Evolutionary conservation across 1,140 invertebrate species (phyloP).

Genomic region (Araneus ventricosus): DNA sequence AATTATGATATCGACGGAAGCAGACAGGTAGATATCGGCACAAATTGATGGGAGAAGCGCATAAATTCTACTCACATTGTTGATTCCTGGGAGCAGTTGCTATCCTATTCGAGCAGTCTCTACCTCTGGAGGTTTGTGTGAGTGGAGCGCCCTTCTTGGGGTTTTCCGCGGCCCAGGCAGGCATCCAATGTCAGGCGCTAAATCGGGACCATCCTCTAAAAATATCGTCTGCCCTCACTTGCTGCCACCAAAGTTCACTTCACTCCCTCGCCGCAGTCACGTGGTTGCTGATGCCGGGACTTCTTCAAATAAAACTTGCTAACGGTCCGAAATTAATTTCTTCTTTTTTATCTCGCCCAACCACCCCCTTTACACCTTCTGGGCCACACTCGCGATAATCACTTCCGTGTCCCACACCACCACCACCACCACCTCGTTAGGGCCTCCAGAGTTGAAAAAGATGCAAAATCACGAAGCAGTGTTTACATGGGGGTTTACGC

Average conservation of each 20-base stretch:
- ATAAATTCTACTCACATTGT: slow-evolving; percentile 54
- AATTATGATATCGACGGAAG: too few species aligned
- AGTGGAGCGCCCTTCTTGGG: slow-evolving; percentile 66
- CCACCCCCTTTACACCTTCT: neutral
- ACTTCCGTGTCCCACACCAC: neutral
- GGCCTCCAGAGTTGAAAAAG: neutral
- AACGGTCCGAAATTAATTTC: slow-evolving; percentile 29
- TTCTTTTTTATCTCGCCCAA: neutral
- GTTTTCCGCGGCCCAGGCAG: slow-evolving; percentile 36
- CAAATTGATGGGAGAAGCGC: neutral
- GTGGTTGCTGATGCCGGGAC: slow-evolving; percentile 22
- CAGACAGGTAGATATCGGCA: too few species aligned
- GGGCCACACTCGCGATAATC: neutral
- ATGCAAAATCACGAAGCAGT: neutral
- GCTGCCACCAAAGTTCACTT: slow-evolving; percentile 22
- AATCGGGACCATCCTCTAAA: slow-evolving; percentile 69
- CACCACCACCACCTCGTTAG: neutral
- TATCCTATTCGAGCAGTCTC: slow-evolving; percentile 43
- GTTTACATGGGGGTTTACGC: slow-evolving; percentile 1
- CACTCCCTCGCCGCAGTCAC: slow-evolving; percentile 58
- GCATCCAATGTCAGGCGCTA: slow-evolving; percentile 72
- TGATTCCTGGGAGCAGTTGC: slow-evolving; percentile 7
- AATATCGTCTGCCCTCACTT: slow-evolving; percentile 28
- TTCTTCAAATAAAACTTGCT: slow-evolving; percentile 50
- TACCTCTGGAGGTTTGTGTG: slow-evolving; percentile 6